phyloP scores from a whole-genome alignment of 2,888 invertebrate species.

The Amblyteles armatorius region DNA sequence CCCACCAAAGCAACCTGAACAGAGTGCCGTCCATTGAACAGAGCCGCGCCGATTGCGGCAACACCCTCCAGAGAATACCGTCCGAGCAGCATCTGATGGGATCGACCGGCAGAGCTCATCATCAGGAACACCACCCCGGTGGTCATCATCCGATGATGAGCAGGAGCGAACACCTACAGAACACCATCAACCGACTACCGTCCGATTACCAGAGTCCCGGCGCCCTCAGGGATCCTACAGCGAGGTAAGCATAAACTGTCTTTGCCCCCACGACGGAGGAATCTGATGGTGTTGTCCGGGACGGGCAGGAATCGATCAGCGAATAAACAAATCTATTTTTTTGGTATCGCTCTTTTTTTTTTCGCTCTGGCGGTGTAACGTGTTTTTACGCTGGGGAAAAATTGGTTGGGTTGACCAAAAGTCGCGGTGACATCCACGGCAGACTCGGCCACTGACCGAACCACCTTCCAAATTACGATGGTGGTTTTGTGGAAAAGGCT shows the following conservation, averaged over 20 bases:
- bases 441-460: no score
- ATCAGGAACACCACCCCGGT: conserved; percentile 74
- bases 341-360: background rate
- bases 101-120: conserved; percentile 61
- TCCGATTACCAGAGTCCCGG: conserved; percentile 83
- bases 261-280: conserved; percentile 69
- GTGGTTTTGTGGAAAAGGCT: no score
- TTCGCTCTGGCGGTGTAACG: background rate
- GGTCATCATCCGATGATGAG: conserved; percentile 69
- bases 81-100: conserved; percentile 78
- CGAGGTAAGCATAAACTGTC: conserved; percentile 84
- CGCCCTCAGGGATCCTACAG: conserved; percentile 80
- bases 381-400: no score
- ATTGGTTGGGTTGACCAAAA: no score
- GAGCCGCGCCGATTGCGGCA: conserved; percentile 59
- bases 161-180: conserved; percentile 75
- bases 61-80: conserved; percentile 81
- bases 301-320: conserved; percentile 18
- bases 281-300: background rate
- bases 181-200: conserved; percentile 77
- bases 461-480: no score
- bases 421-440: no score
- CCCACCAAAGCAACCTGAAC: conserved; percentile 77
- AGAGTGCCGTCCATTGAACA: conserved; percentile 79
- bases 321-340: conserved; percentile 9